Evolutionary conservation across 1,140 invertebrate genomes (phyloP), one percentile per base, ranked within the genome.

Genomic region (Trachymyrmex cornetzi): DNA sequence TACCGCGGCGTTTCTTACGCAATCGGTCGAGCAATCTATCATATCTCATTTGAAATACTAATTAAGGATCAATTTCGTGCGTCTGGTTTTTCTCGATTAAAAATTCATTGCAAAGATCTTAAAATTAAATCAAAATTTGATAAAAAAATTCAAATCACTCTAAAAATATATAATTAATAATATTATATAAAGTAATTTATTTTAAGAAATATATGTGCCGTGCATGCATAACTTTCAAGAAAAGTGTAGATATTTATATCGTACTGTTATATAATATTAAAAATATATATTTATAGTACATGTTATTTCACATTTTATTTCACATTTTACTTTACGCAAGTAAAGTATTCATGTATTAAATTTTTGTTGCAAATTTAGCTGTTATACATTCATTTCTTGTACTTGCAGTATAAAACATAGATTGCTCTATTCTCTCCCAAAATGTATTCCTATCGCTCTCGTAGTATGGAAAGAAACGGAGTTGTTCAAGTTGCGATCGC

Each of bases 1-100:
- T 91, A 91, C 66, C 59, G 84, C 86, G 72, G 22, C 38, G 63
- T 72, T 34, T 19, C 87, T 91, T 89, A 85, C 69, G 87, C 79
- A 90, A 89, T 91, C 86, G 44, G 14, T 0, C 55, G 50, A 48
- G 14, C 61, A 48, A 86, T 79, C 48, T 80, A 55, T 55, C 27
- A 75, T 48, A 16, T 59, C 6, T 64, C 16, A 44, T 67, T 27
- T 24, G 12, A 0, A 34, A 9, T 63, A 24, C 30, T 44, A 55
- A 61, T 74, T 38, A 30, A 6, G 1, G 6, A 57, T 7, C 64
- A 12, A 19, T 16, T 57, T 38, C 11, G 14, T 80, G 14, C 2
- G 38, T 77, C n/a, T 19, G 34, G 0, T 61, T 24, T 44, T 34
- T 38, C 9, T 34, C 16, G 5, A 44, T 61, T 14, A 27, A 50